A percentile compares a stretch with the other conserved stretches of the same genome.
phyloP scores from a whole-genome alignment of 2,888 invertebrate genomes.

The Drosophila hamatofila region DNA sequence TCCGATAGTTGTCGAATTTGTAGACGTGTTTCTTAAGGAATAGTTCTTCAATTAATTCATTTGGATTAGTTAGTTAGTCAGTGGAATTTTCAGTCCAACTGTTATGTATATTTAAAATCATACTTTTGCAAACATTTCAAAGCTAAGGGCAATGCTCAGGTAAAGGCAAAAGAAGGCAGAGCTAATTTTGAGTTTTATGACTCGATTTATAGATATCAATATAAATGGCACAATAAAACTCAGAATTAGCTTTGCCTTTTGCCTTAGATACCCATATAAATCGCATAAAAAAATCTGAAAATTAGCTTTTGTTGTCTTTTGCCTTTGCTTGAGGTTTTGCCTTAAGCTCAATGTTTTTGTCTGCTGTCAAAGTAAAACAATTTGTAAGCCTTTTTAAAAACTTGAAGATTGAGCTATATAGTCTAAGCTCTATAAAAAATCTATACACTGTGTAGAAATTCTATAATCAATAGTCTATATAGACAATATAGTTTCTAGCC shows the following conservation, averaged over 20 bases:
- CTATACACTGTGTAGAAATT: too few species aligned
- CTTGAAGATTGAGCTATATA: too few species aligned
- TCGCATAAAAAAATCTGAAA: too few species aligned
- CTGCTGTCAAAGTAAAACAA: too few species aligned
- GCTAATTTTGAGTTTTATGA: background rate
- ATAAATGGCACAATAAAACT: background rate
- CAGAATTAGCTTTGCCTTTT: background rate
- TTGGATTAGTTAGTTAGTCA: background rate
- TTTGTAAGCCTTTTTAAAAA: too few species aligned
- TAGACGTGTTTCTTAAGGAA: background rate
- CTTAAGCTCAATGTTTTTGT: background rate
- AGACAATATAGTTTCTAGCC: too few species aligned
- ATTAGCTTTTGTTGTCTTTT: too few species aligned
- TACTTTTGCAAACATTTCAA: too few species aligned
- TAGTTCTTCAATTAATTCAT: too few species aligned
- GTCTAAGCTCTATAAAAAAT: too few species aligned
- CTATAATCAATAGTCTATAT: too few species aligned
- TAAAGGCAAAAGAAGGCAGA: background rate
- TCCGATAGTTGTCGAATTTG: background rate
- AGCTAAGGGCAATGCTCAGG: background rate
- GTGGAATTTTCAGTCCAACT: background rate
- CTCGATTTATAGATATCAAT: background rate
- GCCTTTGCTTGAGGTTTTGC: background rate
- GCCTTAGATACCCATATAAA: background rate
- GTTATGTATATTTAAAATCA: background rate